Base-by-base conservation (phyloP, 2,113 vertebrate species). In the Hippocampus guttulatus region DNA sequence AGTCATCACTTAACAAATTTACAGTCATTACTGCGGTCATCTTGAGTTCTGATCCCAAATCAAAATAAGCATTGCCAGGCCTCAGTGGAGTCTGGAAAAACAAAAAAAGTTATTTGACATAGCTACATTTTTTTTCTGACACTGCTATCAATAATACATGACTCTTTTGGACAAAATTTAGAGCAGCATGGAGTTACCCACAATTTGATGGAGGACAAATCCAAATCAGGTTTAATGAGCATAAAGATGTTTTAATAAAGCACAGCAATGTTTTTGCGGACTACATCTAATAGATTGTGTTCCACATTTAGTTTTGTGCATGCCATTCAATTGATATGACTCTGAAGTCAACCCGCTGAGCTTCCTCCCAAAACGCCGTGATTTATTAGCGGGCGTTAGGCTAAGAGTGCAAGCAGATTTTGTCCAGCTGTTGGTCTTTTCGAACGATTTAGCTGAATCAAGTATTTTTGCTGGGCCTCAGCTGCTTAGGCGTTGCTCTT, bases 391-490 rank as follows among this genome's bases (percentile, higher is more conserved):
- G 76, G 64, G 41, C 71, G 73, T 81, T 71, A 73, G 70, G 68
- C 65, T 75, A 72, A 71, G 68, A 57, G 64, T 71, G 70, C 57
- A 60, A 71, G 66, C 68, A 74, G 75, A 88, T 80, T 82, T 75
- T 72, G 64, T 82, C 84, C 89, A 87, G 81, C 86, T 90, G 85
- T 84, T 85, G 79, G 80, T 79, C 74, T 83, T 83, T 71, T 70
- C 62, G 25, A 76, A 72, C 71, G 80, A 81, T 85, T 85, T 76
- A 82, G 71, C 70, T 78, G 81, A 82, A 84, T 80, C 83, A 83
- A 77, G 75, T 85, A 83, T 85, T 81, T 66, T 84, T 86, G 78
- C 74, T 33, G 58, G 52, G 74, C 68, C 78, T 83, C 76, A 78
- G 85, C 79, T 84, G 81, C 62, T 80, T 47, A 8, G n/a, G n/a